Evolutionary conservation across 2,888 invertebrate species (phyloP).

Genomic region (Eumerus sabulonum): DNA sequence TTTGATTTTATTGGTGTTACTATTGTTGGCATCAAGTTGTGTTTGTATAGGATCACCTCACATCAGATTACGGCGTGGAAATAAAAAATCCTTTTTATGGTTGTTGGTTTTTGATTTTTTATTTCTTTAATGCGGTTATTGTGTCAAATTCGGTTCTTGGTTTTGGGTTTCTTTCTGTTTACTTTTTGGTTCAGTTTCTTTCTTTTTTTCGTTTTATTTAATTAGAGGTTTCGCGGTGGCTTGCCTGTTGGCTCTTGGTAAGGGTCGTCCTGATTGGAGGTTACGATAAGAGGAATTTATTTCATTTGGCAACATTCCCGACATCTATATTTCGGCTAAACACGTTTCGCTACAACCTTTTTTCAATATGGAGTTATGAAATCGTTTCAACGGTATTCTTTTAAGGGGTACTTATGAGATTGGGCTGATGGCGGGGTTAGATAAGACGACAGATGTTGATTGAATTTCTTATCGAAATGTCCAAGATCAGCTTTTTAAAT

Average conservation of each 20-base stretch:
- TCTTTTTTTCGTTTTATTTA: too few relatives aligned
- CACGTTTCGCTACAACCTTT: neutral
- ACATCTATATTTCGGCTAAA: constrained; percentile 13
- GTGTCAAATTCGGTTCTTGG: constrained; percentile 39
- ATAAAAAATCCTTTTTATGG: constrained; percentile 61
- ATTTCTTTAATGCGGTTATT: constrained; percentile 51
- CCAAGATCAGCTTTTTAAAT: too few relatives aligned
- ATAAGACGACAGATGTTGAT: too few relatives aligned
- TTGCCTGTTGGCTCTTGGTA: neutral
- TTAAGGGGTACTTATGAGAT: too few relatives aligned
- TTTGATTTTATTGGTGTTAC: constrained; percentile 46
- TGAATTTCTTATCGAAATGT: too few relatives aligned
- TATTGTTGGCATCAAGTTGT: constrained; percentile 57
- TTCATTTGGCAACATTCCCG: neutral
- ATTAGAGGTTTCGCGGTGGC: constrained; percentile 43
- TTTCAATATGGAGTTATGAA: too few relatives aligned
- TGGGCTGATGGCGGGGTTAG: too few relatives aligned
- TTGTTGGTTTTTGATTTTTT: constrained; percentile 29
- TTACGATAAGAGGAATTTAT: constrained; percentile 23
- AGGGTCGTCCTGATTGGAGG: constrained; percentile 23
- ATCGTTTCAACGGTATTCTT: too few relatives aligned
- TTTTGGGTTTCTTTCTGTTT: constrained; percentile 52
- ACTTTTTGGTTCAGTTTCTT: constrained; percentile 44
- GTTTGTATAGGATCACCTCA: constrained; percentile 55
- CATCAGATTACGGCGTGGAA: constrained; percentile 52